Base-by-base conservation (phyloP, 2,888 invertebrate species). In the Schizaphis graminum region DNA sequence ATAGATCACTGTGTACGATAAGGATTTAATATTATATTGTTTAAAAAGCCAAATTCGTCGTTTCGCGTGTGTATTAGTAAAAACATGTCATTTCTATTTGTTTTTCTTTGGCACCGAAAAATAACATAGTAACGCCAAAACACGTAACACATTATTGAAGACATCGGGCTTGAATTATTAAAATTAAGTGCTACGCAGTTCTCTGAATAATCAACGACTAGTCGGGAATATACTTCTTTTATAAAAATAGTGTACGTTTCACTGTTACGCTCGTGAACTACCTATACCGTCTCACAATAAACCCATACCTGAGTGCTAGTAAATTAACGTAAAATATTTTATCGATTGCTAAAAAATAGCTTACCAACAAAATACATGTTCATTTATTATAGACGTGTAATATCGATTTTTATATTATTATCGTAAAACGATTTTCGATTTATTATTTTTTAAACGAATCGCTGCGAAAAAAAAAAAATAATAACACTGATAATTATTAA, bases 61-160 rank as follows among this genome's bases (percentile, higher is more conserved):
- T 92, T 87, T 67, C 41, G 87, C 49, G 87, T 49, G 61, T 61
- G 61, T 87, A 87, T 92, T 61, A 92, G 35, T 47, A 44, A 49
- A 47, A 87, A 56, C 53, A 86, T 67, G 26, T 84, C 35, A 77
- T 84, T 91, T 28, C 84, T 53, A 26, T 77, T 67, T 44, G 11
- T 57, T 90, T n/a, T 67, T 47, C 49, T 35, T 84, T 35, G 67
- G 49, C 49, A 84, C 28, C 11, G 53, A 84, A 53, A 84, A 84
- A 91, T 53, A 53, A 41, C 53, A 41, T 28, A 35, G 49, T 28
- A 84, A 91, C 77, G 91, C 91, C 91, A 84, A 91, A 91, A 91
- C 91, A 91, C 91, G 91, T 90, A 90, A 90, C 91, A 84, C 84
- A 56, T 91, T 91, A 91, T 91, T 91, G 53, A 84, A 91, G 84